Conservation (phyloP, 2,888 invertebrate species). For the Gortyna flavago region DNA sequence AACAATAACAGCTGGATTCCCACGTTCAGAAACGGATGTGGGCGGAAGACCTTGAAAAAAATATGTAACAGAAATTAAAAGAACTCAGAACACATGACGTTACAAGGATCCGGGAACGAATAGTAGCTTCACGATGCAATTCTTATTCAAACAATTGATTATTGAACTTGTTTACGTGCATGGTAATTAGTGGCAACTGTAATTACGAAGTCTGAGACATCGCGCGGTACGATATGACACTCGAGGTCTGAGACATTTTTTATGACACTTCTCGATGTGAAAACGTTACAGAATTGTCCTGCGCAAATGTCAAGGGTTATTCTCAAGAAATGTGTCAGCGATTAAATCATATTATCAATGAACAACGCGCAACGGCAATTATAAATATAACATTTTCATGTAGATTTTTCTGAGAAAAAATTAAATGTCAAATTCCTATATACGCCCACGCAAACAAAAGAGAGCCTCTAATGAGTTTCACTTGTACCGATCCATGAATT, state of each 20-base stretch:
- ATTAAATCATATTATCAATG: slow-evolving; percentile 5
- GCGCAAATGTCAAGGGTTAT: slow-evolving; percentile 20
- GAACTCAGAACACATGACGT: slow-evolving; percentile 47
- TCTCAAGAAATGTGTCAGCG: slow-evolving; percentile 4
- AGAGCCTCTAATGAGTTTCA: neutral
- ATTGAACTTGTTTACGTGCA: neutral
- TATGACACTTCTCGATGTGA: neutral
- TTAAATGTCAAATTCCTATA: slow-evolving; percentile 20
- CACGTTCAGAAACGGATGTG: slow-evolving; percentile 68
- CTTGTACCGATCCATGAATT: neutral
- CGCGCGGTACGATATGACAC: too few species aligned
- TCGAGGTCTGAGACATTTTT: neutral
- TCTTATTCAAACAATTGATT: slow-evolving; percentile 5
- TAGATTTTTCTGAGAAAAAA: neutral
- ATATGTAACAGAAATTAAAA: slow-evolving; percentile 65
- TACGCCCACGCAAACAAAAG: neutral
- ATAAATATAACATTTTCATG: neutral
- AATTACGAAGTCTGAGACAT: neutral
- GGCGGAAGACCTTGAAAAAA: slow-evolving; percentile 66
- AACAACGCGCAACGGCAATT: neutral
- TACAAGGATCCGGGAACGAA: slow-evolving; percentile 61
- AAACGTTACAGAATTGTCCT: neutral
- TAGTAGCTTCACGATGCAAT: slow-evolving; percentile 34
- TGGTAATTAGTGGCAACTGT: slow-evolving; percentile 23
- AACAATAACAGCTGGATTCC: slow-evolving; percentile 67